A percentile compares a stretch with the other conserved stretches of the same genome.
Conservation (phyloP, 2,888 invertebrate species). For the Polydrusus pterygomalis region DNA sequence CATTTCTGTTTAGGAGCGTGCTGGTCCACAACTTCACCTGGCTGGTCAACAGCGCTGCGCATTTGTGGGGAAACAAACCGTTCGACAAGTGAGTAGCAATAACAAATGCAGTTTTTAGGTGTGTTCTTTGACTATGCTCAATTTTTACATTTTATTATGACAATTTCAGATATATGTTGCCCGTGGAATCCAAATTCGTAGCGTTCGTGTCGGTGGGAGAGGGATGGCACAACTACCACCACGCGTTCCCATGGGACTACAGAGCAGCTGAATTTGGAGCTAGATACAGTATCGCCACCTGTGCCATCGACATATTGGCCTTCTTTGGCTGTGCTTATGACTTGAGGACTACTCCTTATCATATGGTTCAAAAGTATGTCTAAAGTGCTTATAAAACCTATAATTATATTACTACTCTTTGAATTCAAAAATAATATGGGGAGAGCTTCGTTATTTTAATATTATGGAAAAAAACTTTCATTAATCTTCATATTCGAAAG, state of each 20-base stretch:
- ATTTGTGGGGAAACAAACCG: constrained; percentile 85
- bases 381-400: no score
- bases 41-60: constrained; percentile 89
- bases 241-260: constrained; percentile 81
- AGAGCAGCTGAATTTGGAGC: constrained; percentile 55
- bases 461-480: no score
- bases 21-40: constrained; percentile 84
- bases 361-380: constrained; percentile 70
- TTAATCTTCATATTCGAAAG: background rate
- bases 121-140: background rate
- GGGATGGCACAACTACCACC: constrained; percentile 88
- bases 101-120: background rate
- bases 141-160: background rate
- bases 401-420: no score
- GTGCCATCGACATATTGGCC: constrained; percentile 78
- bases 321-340: constrained; percentile 79
- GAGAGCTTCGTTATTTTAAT: no score
- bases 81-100: constrained; percentile 79
- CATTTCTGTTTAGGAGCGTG: constrained; percentile 78
- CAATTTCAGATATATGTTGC: constrained; percentile 75
- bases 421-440: no score
- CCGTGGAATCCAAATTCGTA: constrained; percentile 79
- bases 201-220: constrained; percentile 77
- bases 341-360: constrained; percentile 72
- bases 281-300: constrained; percentile 77